Conservation (phyloP, 2,113 vertebrate species). For the Semnornis frantzii region DNA sequence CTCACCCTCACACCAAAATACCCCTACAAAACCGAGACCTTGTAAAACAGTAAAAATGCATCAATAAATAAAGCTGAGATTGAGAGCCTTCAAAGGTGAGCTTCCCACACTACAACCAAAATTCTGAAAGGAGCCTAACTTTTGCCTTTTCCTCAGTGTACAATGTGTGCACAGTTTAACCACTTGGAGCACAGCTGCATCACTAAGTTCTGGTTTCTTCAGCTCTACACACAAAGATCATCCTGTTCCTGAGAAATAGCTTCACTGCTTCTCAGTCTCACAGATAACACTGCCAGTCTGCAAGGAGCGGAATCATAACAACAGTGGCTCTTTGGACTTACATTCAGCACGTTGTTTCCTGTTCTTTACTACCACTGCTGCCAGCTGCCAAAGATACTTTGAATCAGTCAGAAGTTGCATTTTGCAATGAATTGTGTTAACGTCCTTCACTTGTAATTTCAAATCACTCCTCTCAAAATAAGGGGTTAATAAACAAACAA, state of each 20-base stretch:
- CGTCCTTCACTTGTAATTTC: slow-evolving; percentile 40
- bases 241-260: slow-evolving; percentile 63
- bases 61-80: background rate
- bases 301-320: slow-evolving; percentile 5
- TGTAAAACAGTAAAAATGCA: background rate
- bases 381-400: slow-evolving; percentile 65
- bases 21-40: background rate
- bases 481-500: background rate
- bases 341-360: slow-evolving; percentile 65
- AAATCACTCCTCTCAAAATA: slow-evolving; percentile 47
- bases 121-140: background rate
- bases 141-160: background rate
- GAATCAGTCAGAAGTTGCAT: slow-evolving; percentile 15
- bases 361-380: slow-evolving; percentile 38
- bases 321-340: slow-evolving; percentile 47
- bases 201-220: slow-evolving; percentile 36
- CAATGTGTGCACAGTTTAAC: slow-evolving; percentile 40
- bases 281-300: slow-evolving; percentile 55
- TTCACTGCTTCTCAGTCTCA: background rate
- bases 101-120: background rate
- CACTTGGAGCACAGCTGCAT: slow-evolving; percentile 63
- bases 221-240: slow-evolving; percentile 71
- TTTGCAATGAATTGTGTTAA: slow-evolving; percentile 54
- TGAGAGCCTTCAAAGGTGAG: background rate
- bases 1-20: background rate